Conservation (phyloP, 2,113 vertebrate species). For the Pachyramphus minor region DNA sequence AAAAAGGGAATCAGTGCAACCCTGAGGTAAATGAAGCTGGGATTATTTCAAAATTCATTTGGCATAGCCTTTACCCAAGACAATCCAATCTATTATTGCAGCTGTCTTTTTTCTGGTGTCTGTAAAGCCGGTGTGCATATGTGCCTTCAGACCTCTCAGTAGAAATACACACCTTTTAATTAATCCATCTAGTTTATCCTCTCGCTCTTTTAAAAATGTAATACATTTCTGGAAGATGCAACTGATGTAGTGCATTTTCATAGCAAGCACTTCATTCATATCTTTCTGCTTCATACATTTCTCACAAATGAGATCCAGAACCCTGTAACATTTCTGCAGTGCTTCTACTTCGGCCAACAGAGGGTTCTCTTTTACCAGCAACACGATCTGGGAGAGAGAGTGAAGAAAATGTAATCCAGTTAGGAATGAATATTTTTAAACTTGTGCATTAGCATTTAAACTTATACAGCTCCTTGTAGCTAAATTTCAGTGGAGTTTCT, state of each 20-base stretch:
- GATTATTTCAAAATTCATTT: not conserved
- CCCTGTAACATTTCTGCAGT: slow-evolving; percentile 85
- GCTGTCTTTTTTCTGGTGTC: not conserved
- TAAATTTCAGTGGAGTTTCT: not conserved
- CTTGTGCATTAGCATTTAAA: not conserved
- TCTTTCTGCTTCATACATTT: slow-evolving; percentile 97
- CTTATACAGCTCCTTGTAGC: not conserved
- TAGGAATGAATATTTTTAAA: not conserved
- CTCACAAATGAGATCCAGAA: slow-evolving; percentile 96
- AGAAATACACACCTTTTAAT: slow-evolving; percentile 81
- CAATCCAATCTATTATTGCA: not conserved
- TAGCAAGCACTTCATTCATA: slow-evolving; percentile 97
- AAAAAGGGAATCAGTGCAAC: not conserved
- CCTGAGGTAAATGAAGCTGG: not conserved
- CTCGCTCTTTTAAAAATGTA: slow-evolving; percentile 83
- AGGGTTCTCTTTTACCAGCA: slow-evolving; percentile 92
- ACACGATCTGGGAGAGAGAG: slow-evolving; percentile 81
- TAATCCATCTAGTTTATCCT: slow-evolving; percentile 88
- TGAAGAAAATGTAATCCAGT: not conserved
- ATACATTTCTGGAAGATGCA: slow-evolving; percentile 91
- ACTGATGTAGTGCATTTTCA: slow-evolving; percentile 98
- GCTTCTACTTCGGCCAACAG: slow-evolving; percentile 84
- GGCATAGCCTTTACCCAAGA: not conserved
- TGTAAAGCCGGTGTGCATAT: not conserved
- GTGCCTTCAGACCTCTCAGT: not conserved